Percentiles rank a stretch among this genome's conserved stretches.
phyloP scores from a whole-genome alignment of 2,797 vertebrate genomes.

The Arremon brunneinucha region DNA sequence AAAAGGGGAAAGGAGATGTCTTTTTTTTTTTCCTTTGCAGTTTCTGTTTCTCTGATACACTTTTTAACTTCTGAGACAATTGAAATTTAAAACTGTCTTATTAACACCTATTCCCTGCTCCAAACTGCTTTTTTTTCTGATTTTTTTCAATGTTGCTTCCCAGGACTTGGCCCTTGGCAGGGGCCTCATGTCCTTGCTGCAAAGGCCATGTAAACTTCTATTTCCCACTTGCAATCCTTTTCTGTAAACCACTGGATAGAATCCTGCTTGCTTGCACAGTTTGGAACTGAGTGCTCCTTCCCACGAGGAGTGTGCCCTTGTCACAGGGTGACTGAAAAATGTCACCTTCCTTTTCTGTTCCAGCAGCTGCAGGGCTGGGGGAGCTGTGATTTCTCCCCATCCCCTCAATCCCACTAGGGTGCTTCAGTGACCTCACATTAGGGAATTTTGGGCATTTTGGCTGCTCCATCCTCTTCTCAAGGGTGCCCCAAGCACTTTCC shows the following conservation, averaged over 20 bases:
- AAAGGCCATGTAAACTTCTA: not conserved
- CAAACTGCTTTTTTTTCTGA: not conserved
- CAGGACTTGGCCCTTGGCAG: not conserved
- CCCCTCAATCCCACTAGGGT: accelerated
- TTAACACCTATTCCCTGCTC: not conserved
- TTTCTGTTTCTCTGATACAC: not conserved
- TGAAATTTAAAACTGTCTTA: not conserved
- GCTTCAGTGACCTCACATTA: not conserved
- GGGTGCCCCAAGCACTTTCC: not conserved
- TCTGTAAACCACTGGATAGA: not conserved
- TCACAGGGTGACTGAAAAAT: not conserved
- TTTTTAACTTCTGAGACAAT: not conserved
- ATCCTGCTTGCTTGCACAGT: not conserved
- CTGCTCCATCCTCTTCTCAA: not conserved
- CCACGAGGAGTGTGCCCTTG: not conserved
- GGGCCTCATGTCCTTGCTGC: not conserved
- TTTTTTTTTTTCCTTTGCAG: not conserved
- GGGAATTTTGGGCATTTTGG: accelerated
- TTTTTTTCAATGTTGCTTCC: not conserved
- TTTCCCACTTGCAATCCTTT: not conserved
- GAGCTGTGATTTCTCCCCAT: not conserved
- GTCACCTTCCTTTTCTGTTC: not conserved
- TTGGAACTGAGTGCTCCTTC: not conserved
- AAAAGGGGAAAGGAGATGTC: not conserved
- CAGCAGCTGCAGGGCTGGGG: not conserved